Base-by-base conservation (phyloP, 1,140 invertebrate genomes). In the Heliothis subflexa region DNA sequence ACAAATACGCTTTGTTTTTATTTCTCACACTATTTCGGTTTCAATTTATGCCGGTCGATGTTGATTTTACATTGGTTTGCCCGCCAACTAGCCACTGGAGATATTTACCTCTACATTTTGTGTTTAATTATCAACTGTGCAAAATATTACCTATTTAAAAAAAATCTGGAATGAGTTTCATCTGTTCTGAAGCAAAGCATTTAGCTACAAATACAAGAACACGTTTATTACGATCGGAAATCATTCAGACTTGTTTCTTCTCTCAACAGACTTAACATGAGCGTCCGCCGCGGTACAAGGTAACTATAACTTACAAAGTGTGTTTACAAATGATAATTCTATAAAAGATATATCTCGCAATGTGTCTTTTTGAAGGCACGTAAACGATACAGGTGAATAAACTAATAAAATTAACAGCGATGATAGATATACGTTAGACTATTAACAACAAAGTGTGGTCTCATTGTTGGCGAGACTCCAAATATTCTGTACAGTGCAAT, bases 201-300 rank as follows among this genome's bases (percentile, higher is more conserved):
- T 83, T 85, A 83, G 80, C 83, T 82, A 86, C 78, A 83, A 80
- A 80, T 79, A 73, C 78, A 83, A 83, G 80, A 76, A 78, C 68
- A 84, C 74, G 83, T 90, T 88, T 88, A 89, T 88, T 85, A 81
- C 83, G 47, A 81, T 87, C 85, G 85, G 86, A 87, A 88, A 90
- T 86, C 85, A 85, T 84, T 85, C 79, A 81, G 79, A 59, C 80
- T 78, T 28, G 76, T 84, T 85, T 84, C 57, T 81, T 84, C 85
- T 84, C 57, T 80, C 85, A 88, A 81, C 81, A 84, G 77, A 80
- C 66, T 50, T 13, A 9, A 50, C 47, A n/a, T 12, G 33, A 12
- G 50, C 45, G 33, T 7, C 47, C 33, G 12, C 14, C 16, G 4
- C 49, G 14, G 49, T 16, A 14, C 49, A 52, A 59, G 16, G 62